These are phyloP conservation scores for Valencia hispanica DNA, from an alignment of 2,797 vertebrate genomes.

Conservation along the genomic window DNA sequence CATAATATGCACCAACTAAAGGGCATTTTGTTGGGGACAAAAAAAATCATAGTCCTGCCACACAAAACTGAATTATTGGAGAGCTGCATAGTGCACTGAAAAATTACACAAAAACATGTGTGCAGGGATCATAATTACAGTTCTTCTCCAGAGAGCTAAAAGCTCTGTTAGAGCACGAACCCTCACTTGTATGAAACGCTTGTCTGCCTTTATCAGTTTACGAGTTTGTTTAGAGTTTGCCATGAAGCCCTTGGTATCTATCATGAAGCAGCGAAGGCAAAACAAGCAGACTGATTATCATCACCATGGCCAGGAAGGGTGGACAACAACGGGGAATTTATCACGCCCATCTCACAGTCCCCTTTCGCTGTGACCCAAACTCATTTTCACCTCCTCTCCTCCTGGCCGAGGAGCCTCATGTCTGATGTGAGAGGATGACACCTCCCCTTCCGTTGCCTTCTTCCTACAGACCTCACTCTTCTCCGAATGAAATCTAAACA, in stretches of 20 bases:
- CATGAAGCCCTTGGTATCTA: slow-evolving; percentile 58
- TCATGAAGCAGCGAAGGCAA: slow-evolving; percentile 53
- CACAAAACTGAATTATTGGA: slow-evolving; percentile 9
- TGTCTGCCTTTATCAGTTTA: slow-evolving; percentile 51
- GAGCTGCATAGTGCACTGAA: not conserved
- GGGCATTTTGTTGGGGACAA: too few species aligned
- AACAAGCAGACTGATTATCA: slow-evolving; percentile 69
- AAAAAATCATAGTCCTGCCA: not conserved
- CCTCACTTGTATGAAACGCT: slow-evolving; percentile 32
- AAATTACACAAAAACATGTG: slow-evolving; percentile 1
- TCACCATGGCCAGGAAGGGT: slow-evolving; percentile 69
- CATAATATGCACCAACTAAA: slow-evolving; percentile 1
- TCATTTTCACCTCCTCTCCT: slow-evolving; percentile 62
- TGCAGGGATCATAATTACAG: slow-evolving; percentile 7
- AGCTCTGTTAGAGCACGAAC: not conserved
- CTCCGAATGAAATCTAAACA: slow-evolving; percentile 53
- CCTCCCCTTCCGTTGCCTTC: slow-evolving; percentile 65
- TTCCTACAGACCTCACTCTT: slow-evolving; percentile 48
- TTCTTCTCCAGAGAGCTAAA: slow-evolving; percentile 13
- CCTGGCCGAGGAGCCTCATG: slow-evolving; percentile 49
- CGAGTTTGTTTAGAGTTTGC: slow-evolving; percentile 56
- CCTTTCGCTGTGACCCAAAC: slow-evolving; percentile 49
- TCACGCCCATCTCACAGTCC: slow-evolving; percentile 51
- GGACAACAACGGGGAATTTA: slow-evolving; percentile 50
- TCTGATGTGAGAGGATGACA: slow-evolving; percentile 75